Conservation (phyloP, 2,888 invertebrate species). For the Leptura quadrifasciata region DNA sequence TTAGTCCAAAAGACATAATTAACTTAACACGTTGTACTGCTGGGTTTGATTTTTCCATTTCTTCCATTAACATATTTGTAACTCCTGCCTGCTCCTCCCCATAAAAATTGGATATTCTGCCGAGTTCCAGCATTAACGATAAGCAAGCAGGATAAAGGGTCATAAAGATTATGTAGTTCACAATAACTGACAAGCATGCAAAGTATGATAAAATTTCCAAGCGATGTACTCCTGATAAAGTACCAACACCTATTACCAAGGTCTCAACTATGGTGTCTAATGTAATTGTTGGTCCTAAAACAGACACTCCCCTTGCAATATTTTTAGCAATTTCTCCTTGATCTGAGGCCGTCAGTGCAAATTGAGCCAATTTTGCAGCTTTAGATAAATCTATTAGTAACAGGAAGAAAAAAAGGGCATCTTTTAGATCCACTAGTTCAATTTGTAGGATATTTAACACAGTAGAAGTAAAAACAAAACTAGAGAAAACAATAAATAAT, state of each 20-base stretch:
- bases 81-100: slow-evolving; percentile 63
- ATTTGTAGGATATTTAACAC: slow-evolving; percentile 90
- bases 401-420: slow-evolving; percentile 93
- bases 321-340: slow-evolving; percentile 89
- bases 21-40: slow-evolving; percentile 95
- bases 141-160: slow-evolving; percentile 96
- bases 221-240: slow-evolving; percentile 90
- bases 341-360: slow-evolving; percentile 86
- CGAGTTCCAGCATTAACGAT: slow-evolving; percentile 89
- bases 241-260: slow-evolving; percentile 92
- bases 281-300: slow-evolving; percentile 92
- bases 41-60: slow-evolving; percentile 92
- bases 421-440: slow-evolving; percentile 91
- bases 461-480: slow-evolving; percentile 94
- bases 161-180: slow-evolving; percentile 95
- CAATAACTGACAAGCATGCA: slow-evolving; percentile 92
- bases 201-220: slow-evolving; percentile 93
- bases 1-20: slow-evolving; percentile 94
- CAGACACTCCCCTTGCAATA: slow-evolving; percentile 90
- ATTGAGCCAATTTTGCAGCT: slow-evolving; percentile 89
- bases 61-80: slow-evolving; percentile 76
- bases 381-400: slow-evolving; percentile 94
- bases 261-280: slow-evolving; percentile 93
- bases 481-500: slow-evolving; percentile 93
- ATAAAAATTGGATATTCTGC: slow-evolving; percentile 64